A percentile compares a stretch with the other conserved stretches of the same genome.
phyloP scores from a whole-genome alignment of 2,888 invertebrate species.

The Andrena flavipes region DNA sequence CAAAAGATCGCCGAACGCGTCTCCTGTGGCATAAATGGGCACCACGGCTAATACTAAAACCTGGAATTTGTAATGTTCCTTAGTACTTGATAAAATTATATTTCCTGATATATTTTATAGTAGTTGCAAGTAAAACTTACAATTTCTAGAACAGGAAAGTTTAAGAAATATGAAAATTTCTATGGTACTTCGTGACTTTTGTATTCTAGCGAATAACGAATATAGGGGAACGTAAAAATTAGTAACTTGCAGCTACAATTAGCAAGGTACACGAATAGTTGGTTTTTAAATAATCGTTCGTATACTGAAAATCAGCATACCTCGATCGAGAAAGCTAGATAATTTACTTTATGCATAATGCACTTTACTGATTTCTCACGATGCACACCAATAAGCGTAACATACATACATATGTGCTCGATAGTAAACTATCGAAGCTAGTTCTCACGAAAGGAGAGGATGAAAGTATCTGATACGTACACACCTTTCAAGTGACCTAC shows the following conservation, averaged over 20 bases:
- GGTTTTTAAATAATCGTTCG: conserved; percentile 1
- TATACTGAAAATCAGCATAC: conserved; percentile 9
- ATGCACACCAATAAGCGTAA: conserved; percentile 25
- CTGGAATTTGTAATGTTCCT: conserved; percentile 44
- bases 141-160: background rate
- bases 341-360: conserved; percentile 24
- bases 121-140: background rate
- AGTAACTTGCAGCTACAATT: background rate
- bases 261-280: background rate
- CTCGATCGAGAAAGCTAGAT: conserved; percentile 39
- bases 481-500: conserved; percentile 32
- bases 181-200: background rate
- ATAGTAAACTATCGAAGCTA: conserved; percentile 8
- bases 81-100: background rate
- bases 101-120: background rate
- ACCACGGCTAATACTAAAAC: conserved; percentile 50
- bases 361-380: conserved; percentile 44
- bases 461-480: conserved; percentile 30
- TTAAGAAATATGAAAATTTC: too few species aligned
- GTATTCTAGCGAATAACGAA: background rate
- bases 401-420: background rate
- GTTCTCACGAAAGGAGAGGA: conserved; percentile 45
- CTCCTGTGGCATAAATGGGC: conserved; percentile 38
- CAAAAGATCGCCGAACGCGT: conserved; percentile 41
- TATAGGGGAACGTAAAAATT: background rate